Percentiles rank a stretch among this genome's conserved stretches.
These are phyloP conservation scores for Gymnosoma rotundatum DNA, from an alignment of 2,888 invertebrate species.

Conservation along the genomic window DNA sequence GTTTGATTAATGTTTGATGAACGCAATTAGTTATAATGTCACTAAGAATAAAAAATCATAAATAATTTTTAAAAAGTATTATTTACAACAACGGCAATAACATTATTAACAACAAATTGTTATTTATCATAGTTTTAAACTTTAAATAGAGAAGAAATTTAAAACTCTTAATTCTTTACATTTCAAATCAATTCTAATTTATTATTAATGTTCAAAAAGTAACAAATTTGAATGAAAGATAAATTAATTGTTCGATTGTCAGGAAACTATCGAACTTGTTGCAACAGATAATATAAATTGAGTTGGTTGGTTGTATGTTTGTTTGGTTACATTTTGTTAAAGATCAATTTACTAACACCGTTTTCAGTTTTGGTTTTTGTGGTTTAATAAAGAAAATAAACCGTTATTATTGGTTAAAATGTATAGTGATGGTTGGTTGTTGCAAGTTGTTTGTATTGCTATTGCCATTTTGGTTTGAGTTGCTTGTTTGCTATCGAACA, in stretches of 20 bases:
- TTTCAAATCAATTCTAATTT: conserved; percentile 20
- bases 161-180: background rate
- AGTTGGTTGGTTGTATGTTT: background rate
- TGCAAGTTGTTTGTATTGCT: background rate
- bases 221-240: background rate
- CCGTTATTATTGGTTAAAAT: conserved; percentile 61
- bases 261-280: conserved; percentile 38
- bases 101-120: background rate
- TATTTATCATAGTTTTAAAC: background rate
- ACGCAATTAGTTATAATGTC: conserved; percentile 57
- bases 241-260: conserved; percentile 28
- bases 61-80: conserved; percentile 44
- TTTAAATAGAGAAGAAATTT: conserved; percentile 1
- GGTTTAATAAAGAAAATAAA: conserved; percentile 19
- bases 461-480: conserved; percentile 24
- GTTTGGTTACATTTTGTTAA: background rate
- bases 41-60: conserved; percentile 43
- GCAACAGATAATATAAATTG: background rate
- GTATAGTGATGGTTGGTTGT: background rate
- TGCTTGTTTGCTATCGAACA: conserved; percentile 37
- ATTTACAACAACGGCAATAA: conserved; percentile 9
- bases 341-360: background rate
- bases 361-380: background rate
- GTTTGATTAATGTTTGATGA: conserved; percentile 61
- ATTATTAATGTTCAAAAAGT: conserved; percentile 1